Conservation (phyloP, 2,888 invertebrate species). For the Carabus problematicus region DNA sequence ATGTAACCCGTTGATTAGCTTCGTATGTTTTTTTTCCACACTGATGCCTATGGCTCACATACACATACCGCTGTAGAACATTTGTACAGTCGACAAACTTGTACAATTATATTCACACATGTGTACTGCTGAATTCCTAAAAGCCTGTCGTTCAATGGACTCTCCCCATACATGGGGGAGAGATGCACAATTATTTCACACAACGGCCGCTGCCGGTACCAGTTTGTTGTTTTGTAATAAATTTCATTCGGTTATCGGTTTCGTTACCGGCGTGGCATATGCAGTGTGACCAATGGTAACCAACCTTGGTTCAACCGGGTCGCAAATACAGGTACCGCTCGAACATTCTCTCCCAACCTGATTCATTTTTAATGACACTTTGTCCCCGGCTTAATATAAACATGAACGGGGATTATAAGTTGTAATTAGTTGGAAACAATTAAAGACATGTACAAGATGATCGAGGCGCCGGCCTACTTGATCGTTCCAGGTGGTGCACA, state of each 20-base stretch:
- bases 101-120: too few relatives aligned
- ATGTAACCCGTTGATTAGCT: slow-evolving; percentile 28
- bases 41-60: slow-evolving; percentile 11
- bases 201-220: too few relatives aligned
- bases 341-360: too few relatives aligned
- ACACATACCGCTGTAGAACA: not conserved
- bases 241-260: slow-evolving; percentile 28
- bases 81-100: too few relatives aligned
- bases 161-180: too few relatives aligned
- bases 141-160: too few relatives aligned
- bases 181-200: too few relatives aligned
- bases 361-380: too few relatives aligned
- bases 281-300: not conserved
- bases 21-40: slow-evolving; percentile 16
- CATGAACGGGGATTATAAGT: slow-evolving; percentile 24
- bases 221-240: slow-evolving; percentile 24
- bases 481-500: too few relatives aligned
- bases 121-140: too few relatives aligned
- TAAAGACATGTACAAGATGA: slow-evolving; percentile 31
- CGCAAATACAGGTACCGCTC: too few relatives aligned
- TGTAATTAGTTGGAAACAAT: slow-evolving; percentile 36
- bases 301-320: too few relatives aligned
- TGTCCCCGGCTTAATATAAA: slow-evolving; percentile 5
- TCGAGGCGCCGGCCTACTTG: slow-evolving; percentile 7
- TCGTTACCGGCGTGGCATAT: not conserved